Conservation (phyloP, 2,113 vertebrate species). For the Nothoprocta pentlandii region DNA sequence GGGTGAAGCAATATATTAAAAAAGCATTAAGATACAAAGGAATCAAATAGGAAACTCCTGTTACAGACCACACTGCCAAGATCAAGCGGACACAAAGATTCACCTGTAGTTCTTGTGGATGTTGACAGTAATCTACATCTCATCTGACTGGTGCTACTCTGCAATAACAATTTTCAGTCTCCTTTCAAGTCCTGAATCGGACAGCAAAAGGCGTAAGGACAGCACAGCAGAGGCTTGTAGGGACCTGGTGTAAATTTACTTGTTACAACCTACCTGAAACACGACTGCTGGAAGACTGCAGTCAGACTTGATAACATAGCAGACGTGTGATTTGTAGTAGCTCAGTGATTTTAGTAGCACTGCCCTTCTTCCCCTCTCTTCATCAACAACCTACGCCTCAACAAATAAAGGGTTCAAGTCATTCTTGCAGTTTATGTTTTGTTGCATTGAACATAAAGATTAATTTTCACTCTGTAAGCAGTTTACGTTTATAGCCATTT, state of each 20-base stretch:
- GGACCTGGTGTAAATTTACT: neutral
- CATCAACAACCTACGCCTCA: neutral
- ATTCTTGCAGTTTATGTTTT: neutral
- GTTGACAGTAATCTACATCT: neutral
- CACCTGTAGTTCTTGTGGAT: neutral
- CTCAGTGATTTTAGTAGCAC: neutral
- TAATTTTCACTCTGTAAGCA: neutral
- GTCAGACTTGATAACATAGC: neutral
- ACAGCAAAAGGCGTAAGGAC: neutral
- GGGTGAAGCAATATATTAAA: slow-evolving; percentile 9
- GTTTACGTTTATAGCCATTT: neutral
- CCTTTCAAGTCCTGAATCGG: neutral
- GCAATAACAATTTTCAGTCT: neutral
- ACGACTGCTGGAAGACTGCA: neutral
- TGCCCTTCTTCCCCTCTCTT: neutral
- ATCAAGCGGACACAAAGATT: neutral
- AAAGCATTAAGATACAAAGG: neutral
- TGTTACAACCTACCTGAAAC: neutral
- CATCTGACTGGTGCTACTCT: neutral
- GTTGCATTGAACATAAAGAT: neutral
- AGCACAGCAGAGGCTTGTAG: neutral
- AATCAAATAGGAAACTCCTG: neutral
- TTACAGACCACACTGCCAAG: neutral
- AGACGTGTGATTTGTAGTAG: neutral
- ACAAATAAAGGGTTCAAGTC: neutral